A percentile compares a stretch with the other conserved stretches of the same genome.
Conservation (phyloP, 2,113 vertebrate species). For the Phaethon lepturus region DNA sequence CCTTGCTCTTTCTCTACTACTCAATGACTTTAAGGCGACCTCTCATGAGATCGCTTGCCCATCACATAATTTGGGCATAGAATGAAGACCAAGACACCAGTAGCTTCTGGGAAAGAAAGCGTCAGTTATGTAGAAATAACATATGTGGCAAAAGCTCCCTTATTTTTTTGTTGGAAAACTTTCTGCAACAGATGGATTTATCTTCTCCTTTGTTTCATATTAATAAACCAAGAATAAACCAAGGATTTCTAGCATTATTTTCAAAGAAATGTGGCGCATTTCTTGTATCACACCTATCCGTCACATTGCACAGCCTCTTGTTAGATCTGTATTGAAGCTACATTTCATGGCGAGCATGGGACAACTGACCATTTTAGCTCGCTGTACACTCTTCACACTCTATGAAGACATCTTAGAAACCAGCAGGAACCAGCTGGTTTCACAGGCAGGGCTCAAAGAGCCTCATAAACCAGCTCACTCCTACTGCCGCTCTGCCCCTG, state of each 20-base stretch:
- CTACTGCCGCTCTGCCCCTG: background rate
- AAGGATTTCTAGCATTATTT: background rate
- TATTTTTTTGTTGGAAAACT: background rate
- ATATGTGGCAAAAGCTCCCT: background rate
- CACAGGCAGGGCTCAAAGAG: background rate
- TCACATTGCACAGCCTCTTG: background rate
- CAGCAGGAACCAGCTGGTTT: background rate
- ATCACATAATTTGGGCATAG: background rate
- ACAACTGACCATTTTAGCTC: background rate
- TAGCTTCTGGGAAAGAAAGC: background rate
- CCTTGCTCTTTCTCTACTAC: background rate
- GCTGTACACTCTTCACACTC: background rate
- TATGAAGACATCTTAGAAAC: background rate
- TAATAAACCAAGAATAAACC: background rate
- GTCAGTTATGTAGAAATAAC: background rate
- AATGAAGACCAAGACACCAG: background rate
- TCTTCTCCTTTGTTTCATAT: background rate
- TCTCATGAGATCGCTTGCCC: background rate
- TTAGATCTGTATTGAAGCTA: background rate
- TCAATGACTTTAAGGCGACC: background rate
- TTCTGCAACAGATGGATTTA: background rate
- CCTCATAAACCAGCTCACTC: background rate
- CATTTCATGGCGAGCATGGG: rapidly evolving
- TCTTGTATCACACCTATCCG: background rate
- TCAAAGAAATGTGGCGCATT: background rate